Base-by-base conservation (phyloP, 1,140 invertebrate species). In the Cyrtorhinus lividipennis region DNA sequence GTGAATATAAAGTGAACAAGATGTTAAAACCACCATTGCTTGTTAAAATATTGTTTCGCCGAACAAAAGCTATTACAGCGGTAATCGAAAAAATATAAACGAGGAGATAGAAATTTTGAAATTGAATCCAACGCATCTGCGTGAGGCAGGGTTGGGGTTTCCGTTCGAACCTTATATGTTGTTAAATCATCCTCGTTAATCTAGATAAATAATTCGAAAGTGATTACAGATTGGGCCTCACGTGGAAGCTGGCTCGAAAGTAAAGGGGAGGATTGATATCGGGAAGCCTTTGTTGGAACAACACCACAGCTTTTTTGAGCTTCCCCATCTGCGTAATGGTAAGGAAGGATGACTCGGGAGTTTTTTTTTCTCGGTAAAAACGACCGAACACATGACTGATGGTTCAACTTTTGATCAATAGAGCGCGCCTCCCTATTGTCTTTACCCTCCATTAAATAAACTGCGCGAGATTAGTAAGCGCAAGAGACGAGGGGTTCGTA, bases 391-490 rank as follows among this genome's bases (percentile, higher is more conserved):
- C 48, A 53, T 53, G 48, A 53, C 48, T 53, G 48, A 53, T 53
- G 48, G 48, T 53, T 53, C 12, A 53, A 53, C 48, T 53, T 20
- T 53, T 53, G 48, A 53, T 53, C 48, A 53, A 53, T 53, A 53
- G 12, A 53, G 20, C 8, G 5, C 48, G 10, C 48, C 48, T 53
- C 48, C 48, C 48, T 53, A 53, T 53, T 53, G 48, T 53, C 48
- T 53, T 53, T 15, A 53, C 48, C 48, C 48, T 53, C 48, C 48
- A 53, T 53, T 53, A 53, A 53, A 53, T 53, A 53, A 53, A 53
- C 48, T 53, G 48, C 20, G 48, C 48, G 48, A 53, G 48, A 53
- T 53, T 53, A 53, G 12, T 53, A 20, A 53, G 48, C 3, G 20
- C 10, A 20, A 20, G 20, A 22, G 48, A 53, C 8, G 48, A 22